phyloP scores from a whole-genome alignment of 2,888 invertebrate species.

The Sarcophaga caerulescens region DNA sequence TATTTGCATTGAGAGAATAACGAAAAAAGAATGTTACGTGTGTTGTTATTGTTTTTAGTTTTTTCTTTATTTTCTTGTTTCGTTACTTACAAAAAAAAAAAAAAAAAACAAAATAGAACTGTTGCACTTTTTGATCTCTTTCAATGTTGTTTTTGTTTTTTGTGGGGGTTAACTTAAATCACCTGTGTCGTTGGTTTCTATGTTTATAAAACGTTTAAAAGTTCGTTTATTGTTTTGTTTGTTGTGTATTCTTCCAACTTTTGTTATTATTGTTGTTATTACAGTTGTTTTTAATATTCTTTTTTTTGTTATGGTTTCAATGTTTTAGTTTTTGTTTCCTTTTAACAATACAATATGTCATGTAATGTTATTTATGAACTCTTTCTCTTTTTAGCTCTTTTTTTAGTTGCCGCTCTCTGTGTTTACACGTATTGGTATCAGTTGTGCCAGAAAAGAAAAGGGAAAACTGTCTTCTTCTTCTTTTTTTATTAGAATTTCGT shows the following conservation, averaged over 20 bases:
- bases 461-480: too few species aligned
- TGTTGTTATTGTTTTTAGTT: too few species aligned
- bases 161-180: too few species aligned
- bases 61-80: too few species aligned
- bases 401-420: neutral
- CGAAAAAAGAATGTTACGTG: too few species aligned
- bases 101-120: too few species aligned
- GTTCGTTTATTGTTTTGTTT: conserved; percentile 43
- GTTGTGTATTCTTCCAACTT: neutral
- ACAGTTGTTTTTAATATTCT: neutral
- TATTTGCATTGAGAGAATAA: too few species aligned
- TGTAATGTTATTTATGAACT: conserved; percentile 31
- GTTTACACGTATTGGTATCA: conserved; percentile 67
- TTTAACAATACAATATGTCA: neutral
- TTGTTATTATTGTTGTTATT: conserved; percentile 16
- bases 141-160: too few species aligned
- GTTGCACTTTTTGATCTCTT: too few species aligned
- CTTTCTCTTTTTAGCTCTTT: neutral
- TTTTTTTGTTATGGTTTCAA: conserved; percentile 35
- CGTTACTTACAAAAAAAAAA: too few species aligned
- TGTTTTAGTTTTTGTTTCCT: conserved; percentile 31
- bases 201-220: conserved; percentile 34
- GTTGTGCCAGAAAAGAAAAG: conserved; percentile 73
- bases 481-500: conserved; percentile 21
- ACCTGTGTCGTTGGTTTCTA: conserved; percentile 1